Percentiles rank a stretch among this genome's conserved stretches.
These are phyloP conservation scores for Geotrupes spiniger DNA, from an alignment of 2,888 invertebrate species.

Conservation along the genomic window DNA sequence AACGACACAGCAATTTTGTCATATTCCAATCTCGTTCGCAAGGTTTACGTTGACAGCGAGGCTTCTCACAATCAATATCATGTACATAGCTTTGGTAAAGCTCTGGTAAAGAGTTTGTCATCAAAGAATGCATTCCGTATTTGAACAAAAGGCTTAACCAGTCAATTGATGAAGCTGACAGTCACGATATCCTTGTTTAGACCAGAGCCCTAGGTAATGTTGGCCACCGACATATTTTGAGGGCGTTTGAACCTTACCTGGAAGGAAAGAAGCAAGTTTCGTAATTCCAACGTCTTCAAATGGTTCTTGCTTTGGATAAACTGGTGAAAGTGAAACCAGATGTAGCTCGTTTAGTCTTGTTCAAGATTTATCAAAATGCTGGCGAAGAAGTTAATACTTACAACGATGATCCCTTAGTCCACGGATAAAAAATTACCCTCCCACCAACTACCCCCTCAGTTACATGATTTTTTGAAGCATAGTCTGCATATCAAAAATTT, in stretches of 20 bases:
- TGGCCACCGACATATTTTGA: slow-evolving; percentile 60
- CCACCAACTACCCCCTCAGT: too few species aligned
- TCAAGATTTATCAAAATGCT: slow-evolving; percentile 64
- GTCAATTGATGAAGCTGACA: slow-evolving; percentile 56
- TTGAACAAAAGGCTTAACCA: slow-evolving; percentile 55
- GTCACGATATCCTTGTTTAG: slow-evolving; percentile 58
- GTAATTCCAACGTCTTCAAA: slow-evolving; percentile 62
- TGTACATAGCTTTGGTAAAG: slow-evolving; percentile 63
- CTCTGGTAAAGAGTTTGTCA: slow-evolving; percentile 51
- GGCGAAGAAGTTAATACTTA: slow-evolving; percentile 62
- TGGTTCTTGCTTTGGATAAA: slow-evolving; percentile 58
- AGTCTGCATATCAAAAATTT: too few species aligned
- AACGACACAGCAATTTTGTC: slow-evolving; percentile 60
- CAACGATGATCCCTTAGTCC: too few species aligned
- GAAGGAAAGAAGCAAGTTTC: slow-evolving; percentile 58
- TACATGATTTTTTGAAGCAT: too few species aligned
- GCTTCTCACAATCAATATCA: slow-evolving; percentile 62
- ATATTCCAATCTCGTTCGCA: slow-evolving; percentile 59
- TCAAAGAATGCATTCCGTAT: slow-evolving; percentile 60
- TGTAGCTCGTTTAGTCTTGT: slow-evolving; percentile 58
- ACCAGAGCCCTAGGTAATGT: slow-evolving; percentile 65
- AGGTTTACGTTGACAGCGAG: slow-evolving; percentile 59
- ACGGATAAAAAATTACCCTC: too few species aligned
- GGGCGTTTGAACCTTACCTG: slow-evolving; percentile 64
- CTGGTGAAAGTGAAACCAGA: slow-evolving; percentile 55